Evolutionary conservation across 1,140 invertebrate species (phyloP).

Genomic region (Lysiphlebus fabarum): DNA sequence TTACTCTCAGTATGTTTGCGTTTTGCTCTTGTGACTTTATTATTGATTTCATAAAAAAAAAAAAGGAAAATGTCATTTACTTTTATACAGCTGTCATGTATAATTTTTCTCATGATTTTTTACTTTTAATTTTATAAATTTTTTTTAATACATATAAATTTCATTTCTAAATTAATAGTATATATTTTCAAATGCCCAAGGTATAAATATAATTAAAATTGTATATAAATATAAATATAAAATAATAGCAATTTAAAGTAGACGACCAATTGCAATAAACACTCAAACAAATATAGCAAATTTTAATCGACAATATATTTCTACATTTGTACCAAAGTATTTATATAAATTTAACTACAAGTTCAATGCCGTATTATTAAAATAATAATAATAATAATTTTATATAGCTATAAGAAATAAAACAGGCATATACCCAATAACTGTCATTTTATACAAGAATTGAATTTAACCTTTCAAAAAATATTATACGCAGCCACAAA

Average conservation of each 20-base stretch:
- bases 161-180: no score
- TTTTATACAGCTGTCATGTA: neutral
- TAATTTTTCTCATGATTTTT: neutral
- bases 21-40: slow-evolving; percentile 22
- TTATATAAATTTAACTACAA: no score
- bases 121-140: neutral
- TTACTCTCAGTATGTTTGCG: slow-evolving; percentile 15
- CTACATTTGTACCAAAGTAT: slow-evolving; percentile 2
- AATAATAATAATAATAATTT: neutral
- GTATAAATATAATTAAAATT: no score
- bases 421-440: slow-evolving; percentile 16
- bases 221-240: neutral
- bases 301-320: slow-evolving; percentile 14
- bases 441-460: slow-evolving; percentile 18
- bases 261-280: slow-evolving; percentile 7
- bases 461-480: slow-evolving; percentile 1
- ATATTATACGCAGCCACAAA: slow-evolving; percentile 7
- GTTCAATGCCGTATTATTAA: no score
- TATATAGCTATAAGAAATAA: slow-evolving; percentile 2
- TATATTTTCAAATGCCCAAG: no score
- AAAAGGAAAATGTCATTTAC: neutral
- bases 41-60: slow-evolving; percentile 5
- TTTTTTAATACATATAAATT: neutral
- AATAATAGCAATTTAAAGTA: neutral
- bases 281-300: neutral